A percentile compares a stretch with the other conserved stretches of the same genome.
Evolutionary conservation across 2,797 vertebrate genomes (phyloP).

Genomic region (Epinephelus coioides): DNA sequence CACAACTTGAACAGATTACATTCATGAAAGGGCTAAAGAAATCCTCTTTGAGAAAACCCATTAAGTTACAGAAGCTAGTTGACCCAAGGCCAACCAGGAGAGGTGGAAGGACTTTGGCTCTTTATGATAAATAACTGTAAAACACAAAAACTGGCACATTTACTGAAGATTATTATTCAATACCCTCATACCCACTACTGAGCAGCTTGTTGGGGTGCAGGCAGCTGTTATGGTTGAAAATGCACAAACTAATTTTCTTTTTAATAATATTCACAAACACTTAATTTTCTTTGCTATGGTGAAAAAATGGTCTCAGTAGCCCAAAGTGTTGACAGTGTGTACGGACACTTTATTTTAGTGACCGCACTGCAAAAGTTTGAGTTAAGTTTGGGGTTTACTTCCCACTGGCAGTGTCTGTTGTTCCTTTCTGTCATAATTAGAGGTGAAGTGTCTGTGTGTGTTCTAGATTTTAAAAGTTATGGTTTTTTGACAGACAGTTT

Average conservation of each 20-base stretch:
- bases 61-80: background rate
- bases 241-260: background rate
- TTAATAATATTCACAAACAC: too few relatives aligned
- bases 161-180: background rate
- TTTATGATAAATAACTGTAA: background rate
- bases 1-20: background rate
- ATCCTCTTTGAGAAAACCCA: background rate
- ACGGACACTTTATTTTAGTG: conserved; percentile 1
- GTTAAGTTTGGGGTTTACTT: conserved; percentile 3
- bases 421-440: background rate
- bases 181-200: background rate
- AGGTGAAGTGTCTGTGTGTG: background rate
- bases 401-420: background rate
- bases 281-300: background rate
- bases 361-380: background rate
- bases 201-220: background rate
- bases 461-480: background rate
- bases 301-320: background rate
- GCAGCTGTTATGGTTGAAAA: background rate
- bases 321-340: background rate
- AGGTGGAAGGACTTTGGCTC: background rate
- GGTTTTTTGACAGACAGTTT: background rate
- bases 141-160: background rate
- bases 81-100: background rate
- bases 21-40: background rate